These are phyloP conservation scores for Umimayanthus chanpuru DNA, from an alignment of 92 coral and sea anemone genomes.

Conservation along the genomic window DNA sequence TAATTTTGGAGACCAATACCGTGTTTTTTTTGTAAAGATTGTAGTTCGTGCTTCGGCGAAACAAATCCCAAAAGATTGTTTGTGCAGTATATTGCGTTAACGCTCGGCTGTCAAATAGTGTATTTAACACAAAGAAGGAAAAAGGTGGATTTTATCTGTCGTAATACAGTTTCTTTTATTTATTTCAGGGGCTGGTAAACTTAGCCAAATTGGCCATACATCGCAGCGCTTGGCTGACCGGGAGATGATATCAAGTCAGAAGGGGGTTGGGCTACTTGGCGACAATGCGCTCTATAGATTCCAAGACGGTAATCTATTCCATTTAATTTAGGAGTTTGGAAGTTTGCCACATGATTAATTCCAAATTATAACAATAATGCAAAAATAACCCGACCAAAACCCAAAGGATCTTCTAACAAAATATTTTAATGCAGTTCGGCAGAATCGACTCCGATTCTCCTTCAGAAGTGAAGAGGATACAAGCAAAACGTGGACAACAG, in stretches of 20 bases:
- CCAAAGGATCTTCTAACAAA: neutral
- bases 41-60: neutral
- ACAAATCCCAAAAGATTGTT: neutral
- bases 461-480: too few species aligned
- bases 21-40: neutral
- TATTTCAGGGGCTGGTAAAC: neutral
- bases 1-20: neutral
- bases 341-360: slow-evolving; percentile 20
- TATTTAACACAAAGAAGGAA: neutral
- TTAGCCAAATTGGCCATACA: neutral
- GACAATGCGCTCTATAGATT: neutral
- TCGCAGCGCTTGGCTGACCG: neutral
- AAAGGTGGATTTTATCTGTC: neutral
- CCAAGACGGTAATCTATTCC: neutral
- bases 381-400: neutral
- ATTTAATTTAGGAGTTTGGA: slow-evolving; percentile 2
- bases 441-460: neutral
- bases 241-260: neutral
- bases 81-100: neutral
- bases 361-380: neutral
- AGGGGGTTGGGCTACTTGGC: neutral
- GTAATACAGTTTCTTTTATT: neutral
- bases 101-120: neutral
- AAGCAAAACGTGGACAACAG: neutral
- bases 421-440: neutral